Conservation (phyloP, 53 echinoderm and acorn worm genomes). For the Arbacia lixula region DNA sequence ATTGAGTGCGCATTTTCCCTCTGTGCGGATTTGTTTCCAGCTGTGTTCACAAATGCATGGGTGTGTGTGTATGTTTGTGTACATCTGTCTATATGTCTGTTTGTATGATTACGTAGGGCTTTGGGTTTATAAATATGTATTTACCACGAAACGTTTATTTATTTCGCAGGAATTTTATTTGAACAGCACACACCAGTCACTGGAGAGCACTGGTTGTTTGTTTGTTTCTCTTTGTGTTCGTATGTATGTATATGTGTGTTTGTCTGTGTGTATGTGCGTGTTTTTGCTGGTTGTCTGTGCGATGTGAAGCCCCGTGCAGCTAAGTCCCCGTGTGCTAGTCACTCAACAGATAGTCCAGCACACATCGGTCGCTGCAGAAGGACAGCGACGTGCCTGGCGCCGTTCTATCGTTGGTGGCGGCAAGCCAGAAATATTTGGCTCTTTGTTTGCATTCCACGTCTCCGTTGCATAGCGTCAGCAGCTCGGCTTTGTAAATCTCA, state of each 20-base stretch:
- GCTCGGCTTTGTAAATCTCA: slow-evolving; percentile 84
- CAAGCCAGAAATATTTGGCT: slow-evolving; percentile 88
- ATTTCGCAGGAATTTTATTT: no score
- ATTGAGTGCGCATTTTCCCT: no score
- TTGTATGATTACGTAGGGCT: no score
- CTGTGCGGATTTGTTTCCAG: no score
- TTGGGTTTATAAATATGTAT: no score
- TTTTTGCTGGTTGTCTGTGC: neutral
- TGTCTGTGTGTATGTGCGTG: neutral
- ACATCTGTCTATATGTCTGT: neutral
- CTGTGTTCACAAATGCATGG: neutral
- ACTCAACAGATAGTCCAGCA: slow-evolving; percentile 71
- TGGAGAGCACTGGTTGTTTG: neutral
- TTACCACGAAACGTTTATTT: no score
- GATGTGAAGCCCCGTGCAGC: neutral
- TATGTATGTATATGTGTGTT: neutral
- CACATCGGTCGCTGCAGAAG: slow-evolving; percentile 74
- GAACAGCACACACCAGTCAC: no score
- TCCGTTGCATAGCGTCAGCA: slow-evolving; percentile 73
- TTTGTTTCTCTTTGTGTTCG: neutral
- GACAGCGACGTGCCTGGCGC: slow-evolving; percentile 30
- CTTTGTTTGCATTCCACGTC: slow-evolving; percentile 72
- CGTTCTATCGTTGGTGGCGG: slow-evolving; percentile 70
- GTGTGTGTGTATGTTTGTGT: neutral
- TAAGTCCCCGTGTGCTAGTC: slow-evolving; percentile 24